Percentiles rank a stretch among this genome's conserved stretches.
Evolutionary conservation across 1,140 invertebrate species (phyloP).

Genomic region (Anastrepha obliqua): DNA sequence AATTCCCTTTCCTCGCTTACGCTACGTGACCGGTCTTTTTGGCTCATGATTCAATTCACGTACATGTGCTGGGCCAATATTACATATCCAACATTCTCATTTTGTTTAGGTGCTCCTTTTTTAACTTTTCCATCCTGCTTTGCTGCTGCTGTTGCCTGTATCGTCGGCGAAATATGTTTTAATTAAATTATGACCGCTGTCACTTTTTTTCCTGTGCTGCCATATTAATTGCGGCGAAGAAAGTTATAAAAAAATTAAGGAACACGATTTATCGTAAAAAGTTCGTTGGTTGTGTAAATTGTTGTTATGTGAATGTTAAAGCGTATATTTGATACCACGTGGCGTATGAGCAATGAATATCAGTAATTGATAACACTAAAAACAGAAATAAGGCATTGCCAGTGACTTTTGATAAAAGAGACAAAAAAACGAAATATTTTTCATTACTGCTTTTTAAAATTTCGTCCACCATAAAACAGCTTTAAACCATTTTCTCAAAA

Average conservation of each 20-base stretch:
- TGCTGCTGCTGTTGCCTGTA: not conserved
- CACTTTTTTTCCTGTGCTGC: not conserved
- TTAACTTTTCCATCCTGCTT: not conserved
- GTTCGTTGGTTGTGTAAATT: not conserved
- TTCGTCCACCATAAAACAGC: no score
- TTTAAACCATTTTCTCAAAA: no score
- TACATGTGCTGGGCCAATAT: conserved; percentile 5
- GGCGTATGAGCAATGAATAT: not conserved
- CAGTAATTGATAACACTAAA: not conserved
- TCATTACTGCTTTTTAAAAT: no score
- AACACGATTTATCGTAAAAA: not conserved
- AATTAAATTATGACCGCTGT: conserved; percentile 52
- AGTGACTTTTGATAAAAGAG: no score
- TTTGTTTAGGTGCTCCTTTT: not conserved
- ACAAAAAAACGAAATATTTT: no score
- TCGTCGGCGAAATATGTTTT: conserved; percentile 8
- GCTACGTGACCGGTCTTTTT: conserved; percentile 1
- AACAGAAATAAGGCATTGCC: no score
- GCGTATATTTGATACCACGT: not conserved
- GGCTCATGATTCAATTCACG: conserved; percentile 44
- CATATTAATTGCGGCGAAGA: not conserved
- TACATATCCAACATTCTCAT: not conserved
- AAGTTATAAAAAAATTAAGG: not conserved
- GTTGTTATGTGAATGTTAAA: not conserved
- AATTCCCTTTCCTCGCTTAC: not conserved